These are phyloP conservation scores for Paedocypris sp. DNA, from an alignment of 2,113 vertebrate genomes.

Conservation along the genomic window DNA sequence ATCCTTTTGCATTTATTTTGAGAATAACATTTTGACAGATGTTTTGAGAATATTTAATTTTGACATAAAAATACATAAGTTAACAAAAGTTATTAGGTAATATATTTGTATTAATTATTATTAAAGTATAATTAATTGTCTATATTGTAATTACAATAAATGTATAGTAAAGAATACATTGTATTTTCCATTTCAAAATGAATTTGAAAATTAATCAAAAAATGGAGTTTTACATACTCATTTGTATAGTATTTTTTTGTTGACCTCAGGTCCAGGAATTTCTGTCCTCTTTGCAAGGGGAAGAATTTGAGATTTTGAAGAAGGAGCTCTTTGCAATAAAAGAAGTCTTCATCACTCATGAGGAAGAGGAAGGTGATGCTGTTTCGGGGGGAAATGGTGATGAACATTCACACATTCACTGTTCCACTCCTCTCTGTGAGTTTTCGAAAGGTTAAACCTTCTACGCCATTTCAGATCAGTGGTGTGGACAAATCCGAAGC, in stretches of 20 bases:
- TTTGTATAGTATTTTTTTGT: slow-evolving; percentile 27
- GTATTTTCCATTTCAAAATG: no score
- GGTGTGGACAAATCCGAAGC: background rate
- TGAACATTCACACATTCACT: slow-evolving; percentile 56
- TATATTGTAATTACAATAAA: no score
- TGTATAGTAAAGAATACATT: no score
- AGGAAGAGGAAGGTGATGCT: slow-evolving; percentile 27
- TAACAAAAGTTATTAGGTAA: no score
- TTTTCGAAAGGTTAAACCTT: slow-evolving; percentile 25
- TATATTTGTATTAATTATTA: no score
- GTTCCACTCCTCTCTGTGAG: slow-evolving; percentile 58
- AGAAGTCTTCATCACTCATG: slow-evolving; percentile 70
- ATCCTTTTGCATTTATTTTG: no score
- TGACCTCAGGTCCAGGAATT: slow-evolving; percentile 74
- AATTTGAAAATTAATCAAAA: background rate
- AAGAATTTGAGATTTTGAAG: slow-evolving; percentile 74
- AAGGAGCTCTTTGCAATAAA: slow-evolving; percentile 82
- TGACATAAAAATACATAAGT: no score
- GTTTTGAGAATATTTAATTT: no score
- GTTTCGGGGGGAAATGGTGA: slow-evolving; percentile 66
- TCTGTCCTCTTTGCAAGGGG: slow-evolving; percentile 69
- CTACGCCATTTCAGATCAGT: no score
- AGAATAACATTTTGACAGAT: no score
- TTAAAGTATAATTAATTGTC: no score
- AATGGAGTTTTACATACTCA: background rate